phyloP scores from a whole-genome alignment of 2,888 invertebrate genomes.

The Arrhopalites spinosus region DNA sequence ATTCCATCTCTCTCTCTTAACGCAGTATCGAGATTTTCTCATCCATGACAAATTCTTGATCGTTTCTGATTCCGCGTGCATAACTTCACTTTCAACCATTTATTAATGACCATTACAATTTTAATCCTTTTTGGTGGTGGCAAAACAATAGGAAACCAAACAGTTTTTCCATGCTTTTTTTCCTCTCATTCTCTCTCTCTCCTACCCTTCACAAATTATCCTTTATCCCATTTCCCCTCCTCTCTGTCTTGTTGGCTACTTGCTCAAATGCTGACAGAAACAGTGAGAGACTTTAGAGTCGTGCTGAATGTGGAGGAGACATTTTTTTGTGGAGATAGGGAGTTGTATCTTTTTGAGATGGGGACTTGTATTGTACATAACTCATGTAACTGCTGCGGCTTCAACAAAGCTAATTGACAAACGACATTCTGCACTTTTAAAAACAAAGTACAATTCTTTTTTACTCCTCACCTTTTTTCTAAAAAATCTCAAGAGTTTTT shows the following conservation, averaged over 20 bases:
- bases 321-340: not conserved
- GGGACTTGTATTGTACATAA: too few relatives aligned
- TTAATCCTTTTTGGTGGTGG: constrained; percentile 32
- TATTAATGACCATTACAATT: constrained; percentile 36
- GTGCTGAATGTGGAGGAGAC: too few relatives aligned
- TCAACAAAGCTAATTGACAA: constrained; percentile 13
- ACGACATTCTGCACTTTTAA: constrained; percentile 2
- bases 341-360: too few relatives aligned
- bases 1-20: not conserved
- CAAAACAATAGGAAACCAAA: constrained; percentile 29
- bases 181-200: constrained; percentile 10
- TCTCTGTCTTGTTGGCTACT: too few relatives aligned
- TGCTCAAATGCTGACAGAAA: too few relatives aligned
- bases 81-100: constrained; percentile 30
- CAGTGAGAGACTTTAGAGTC: too few relatives aligned
- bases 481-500: too few relatives aligned
- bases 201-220: not conserved
- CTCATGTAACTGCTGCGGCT: not conserved
- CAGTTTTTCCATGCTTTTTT: constrained; percentile 23
- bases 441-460: not conserved
- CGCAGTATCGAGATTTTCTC: constrained; percentile 18
- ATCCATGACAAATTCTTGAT: constrained; percentile 38
- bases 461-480: not conserved
- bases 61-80: constrained; percentile 37
- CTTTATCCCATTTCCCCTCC: too few relatives aligned